Evolutionary conservation across 1,140 invertebrate species (phyloP), one percentile per base, ranked within the genome.

Genomic region (Drosophila nigromelanica): DNA sequence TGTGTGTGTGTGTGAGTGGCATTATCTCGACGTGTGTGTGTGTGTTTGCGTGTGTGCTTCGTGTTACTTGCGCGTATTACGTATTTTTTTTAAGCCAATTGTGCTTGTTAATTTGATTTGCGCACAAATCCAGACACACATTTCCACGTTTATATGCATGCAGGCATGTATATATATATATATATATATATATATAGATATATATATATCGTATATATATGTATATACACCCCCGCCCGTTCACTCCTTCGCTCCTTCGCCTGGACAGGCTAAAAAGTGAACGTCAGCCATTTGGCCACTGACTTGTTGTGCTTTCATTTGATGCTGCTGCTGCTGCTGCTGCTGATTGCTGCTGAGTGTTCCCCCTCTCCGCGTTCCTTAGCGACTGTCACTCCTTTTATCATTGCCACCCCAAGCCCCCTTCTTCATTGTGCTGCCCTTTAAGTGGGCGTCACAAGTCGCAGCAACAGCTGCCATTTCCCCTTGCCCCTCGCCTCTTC

Each of bases 51-150:
- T 69, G 64, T 64, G 61, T 76, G 61, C 48, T 59, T 83, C 56
- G 42, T 64, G 59, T 76, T 80, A 73, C 78, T 80, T 81, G 79
- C 61, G 80, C 72, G 75, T 76, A 76, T 78, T 86, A 78, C 72
- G 45, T 45, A 55, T 61, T 76, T 73, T 80, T 82, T 82, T 78
- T 64, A 71, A 82, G 82, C 82, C 82, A 87, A 87, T 87, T 87
- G 83, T 87, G 78, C 79, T 79, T 87, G 82, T 89, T 87, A 87
- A 87, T 87, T 87, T 87, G 76, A 87, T 87, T 87, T 87, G 67
- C 45, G 48, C 64, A 80, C 73, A 83, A 15, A 59, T 18, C 42
- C 63, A 61, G 24, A 55, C 27, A 66, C 56, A 59, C 42, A 47
- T 33, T 37, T 4, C 42, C 43, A 42, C 50, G 47, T 10, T 35